Evolutionary conservation across 2,113 vertebrate genomes (phyloP), one percentile per base, ranked within the genome.

Genomic region (Lipophrys pholis): DNA sequence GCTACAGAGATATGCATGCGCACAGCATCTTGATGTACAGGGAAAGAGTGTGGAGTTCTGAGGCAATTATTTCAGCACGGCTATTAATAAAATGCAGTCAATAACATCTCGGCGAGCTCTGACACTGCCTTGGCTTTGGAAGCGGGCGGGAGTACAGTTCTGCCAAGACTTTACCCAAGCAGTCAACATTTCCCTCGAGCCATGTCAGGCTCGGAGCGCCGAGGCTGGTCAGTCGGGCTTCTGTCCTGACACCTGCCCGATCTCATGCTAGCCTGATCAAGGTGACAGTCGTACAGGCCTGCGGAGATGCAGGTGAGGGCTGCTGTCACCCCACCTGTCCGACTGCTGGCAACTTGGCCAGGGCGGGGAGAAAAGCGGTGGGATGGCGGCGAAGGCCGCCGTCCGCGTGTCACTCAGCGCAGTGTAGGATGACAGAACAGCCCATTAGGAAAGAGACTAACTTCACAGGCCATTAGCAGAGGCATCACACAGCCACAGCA

Each of bases 401-500:
- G 86, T 82, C 60, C 60, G 81, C 60, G 45, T 80, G 91, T 92
- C 92, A 93, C 75, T 92, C 91, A 89, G 78, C 30, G 61, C 66
- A 39, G 75, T 46, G 55, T 70, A 48, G 78, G 86, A 91, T 93
- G 93, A 93, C 91, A 93, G 92, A 92, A 90, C 81, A 89, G 83
- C 85, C 91, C 90, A 94, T 93, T 93, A 94, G 76, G 82, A 80
- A 58, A 75, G 55, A 78, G 81, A 90, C 72, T 80, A 84, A 88
- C 93, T 92, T 93, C 92, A 93, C 90, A 91, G 89, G 83, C 90
- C 91, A 93, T 94, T 93, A 93, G 83, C 72, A 82, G 83, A 91
- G 82, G 87, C 90, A 84, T 84, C 86, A 85, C 83, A 86, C 81
- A 83, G 80, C 49, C 82, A 56, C 69, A 70, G 80, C 54, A 61